A percentile compares a stretch with the other conserved stretches of the same genome.
These are phyloP conservation scores for Smutsia temminckii DNA, from an alignment of 2,797 vertebrate genomes.

Conservation along the genomic window DNA sequence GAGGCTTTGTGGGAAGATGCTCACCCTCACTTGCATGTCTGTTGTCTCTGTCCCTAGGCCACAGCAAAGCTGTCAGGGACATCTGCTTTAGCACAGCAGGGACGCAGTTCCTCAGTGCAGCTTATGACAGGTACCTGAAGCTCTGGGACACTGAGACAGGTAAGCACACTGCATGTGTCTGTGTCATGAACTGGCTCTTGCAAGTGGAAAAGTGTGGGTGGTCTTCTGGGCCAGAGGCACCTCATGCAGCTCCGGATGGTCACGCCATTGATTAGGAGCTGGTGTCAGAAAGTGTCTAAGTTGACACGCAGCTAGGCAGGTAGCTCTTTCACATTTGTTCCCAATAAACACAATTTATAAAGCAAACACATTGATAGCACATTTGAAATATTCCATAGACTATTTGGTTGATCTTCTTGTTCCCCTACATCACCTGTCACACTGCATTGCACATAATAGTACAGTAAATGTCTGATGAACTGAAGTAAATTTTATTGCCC, in stretches of 20 bases:
- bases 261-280: background rate
- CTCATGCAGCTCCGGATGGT: background rate
- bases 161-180: conserved; percentile 72
- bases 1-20: background rate
- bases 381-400: background rate
- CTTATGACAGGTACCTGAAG: conserved; percentile 96
- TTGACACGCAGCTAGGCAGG: background rate
- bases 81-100: conserved; percentile 97
- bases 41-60: conserved; percentile 86
- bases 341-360: background rate
- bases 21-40: background rate
- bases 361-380: background rate
- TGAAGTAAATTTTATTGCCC: conserved; percentile 28
- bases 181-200: background rate
- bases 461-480: background rate
- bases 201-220: background rate
- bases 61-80: conserved; percentile 98
- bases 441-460: background rate
- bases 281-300: background rate
- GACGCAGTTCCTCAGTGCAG: conserved; percentile 95
- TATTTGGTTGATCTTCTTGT: background rate
- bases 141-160: conserved; percentile 99
- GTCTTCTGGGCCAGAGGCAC: background rate
- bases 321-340: conserved; percentile 5
- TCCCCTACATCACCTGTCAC: background rate